Evolutionary conservation across 1,140 invertebrate species (phyloP).

Genomic region (Cryptotermes secundus): DNA sequence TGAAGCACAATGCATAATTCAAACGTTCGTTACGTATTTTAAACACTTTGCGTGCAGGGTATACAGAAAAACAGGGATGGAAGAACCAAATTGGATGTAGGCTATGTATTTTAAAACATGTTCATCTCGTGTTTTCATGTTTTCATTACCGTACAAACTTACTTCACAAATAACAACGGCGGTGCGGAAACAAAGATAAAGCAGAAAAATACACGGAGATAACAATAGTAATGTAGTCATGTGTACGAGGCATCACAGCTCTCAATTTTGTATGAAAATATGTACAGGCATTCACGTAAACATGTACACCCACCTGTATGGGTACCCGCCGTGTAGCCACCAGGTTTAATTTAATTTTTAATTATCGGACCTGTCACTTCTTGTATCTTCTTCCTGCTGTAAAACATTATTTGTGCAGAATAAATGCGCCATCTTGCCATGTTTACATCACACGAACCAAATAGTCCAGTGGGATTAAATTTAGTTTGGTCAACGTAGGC

Average conservation of each 20-base stretch:
- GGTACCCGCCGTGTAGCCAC: not conserved
- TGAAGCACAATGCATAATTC: constrained; percentile 33
- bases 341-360: constrained; percentile 20
- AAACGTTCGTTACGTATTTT: constrained; percentile 34
- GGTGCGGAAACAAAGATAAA: constrained; percentile 8
- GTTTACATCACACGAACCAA: not conserved
- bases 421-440: not conserved
- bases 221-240: constrained; percentile 20
- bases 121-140: constrained; percentile 25
- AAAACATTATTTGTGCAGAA: constrained; percentile 1
- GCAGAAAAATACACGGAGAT: constrained; percentile 19
- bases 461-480: not conserved
- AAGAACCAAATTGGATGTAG: constrained; percentile 24
- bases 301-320: not conserved
- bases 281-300: constrained; percentile 12
- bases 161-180: constrained; percentile 16
- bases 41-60: constrained; percentile 28
- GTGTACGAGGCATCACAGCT: not conserved
- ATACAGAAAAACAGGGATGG: constrained; percentile 23
- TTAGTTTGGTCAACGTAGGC: not conserved
- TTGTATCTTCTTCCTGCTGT: not conserved
- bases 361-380: not conserved
- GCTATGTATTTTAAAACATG: constrained; percentile 27
- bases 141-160: constrained; percentile 17
- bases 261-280: constrained; percentile 20